A percentile compares a stretch with the other conserved stretches of the same genome.
phyloP scores from a whole-genome alignment of 2,888 invertebrate genomes.

The Sarcophaga subvicina region DNA sequence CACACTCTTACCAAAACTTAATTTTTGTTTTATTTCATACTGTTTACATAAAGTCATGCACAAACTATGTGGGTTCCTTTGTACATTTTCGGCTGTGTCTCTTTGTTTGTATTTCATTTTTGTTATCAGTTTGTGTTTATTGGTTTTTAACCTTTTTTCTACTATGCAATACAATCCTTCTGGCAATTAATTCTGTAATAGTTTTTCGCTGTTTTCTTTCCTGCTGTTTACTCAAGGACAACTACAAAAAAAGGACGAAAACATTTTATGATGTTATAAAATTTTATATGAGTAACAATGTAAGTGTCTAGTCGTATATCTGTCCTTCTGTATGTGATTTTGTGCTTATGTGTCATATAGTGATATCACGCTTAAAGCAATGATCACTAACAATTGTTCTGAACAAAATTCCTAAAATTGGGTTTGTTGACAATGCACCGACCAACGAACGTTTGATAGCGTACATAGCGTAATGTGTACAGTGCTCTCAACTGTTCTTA shows the following conservation, averaged over 20 bases:
- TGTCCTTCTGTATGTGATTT: slow-evolving; percentile 9
- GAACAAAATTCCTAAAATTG: slow-evolving; percentile 64
- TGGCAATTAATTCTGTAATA: slow-evolving; percentile 60
- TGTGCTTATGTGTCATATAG: slow-evolving; percentile 53
- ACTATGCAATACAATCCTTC: slow-evolving; percentile 49
- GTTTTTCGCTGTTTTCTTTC: slow-evolving; percentile 48
- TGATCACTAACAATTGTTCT: slow-evolving; percentile 66
- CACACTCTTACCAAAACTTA: not conserved
- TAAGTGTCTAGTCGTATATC: not conserved
- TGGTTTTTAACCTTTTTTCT: slow-evolving; percentile 18
- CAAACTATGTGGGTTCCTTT: not conserved
- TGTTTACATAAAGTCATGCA: too few species aligned
- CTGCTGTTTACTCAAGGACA: slow-evolving; percentile 60
- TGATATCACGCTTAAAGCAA: slow-evolving; percentile 62
- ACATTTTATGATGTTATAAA: slow-evolving; percentile 15
- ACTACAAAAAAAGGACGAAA: not conserved
- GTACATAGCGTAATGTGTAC: too few species aligned
- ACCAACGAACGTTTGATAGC: not conserved
- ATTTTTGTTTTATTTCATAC: too few species aligned
- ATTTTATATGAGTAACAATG: not conserved
- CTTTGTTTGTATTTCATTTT: not conserved
- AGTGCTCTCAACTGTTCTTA: too few species aligned
- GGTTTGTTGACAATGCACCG: slow-evolving; percentile 60
- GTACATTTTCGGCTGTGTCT: not conserved
- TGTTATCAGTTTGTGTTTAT: not conserved